Evolutionary conservation across 30 jellyfish, hydroid and myxozoan species (phyloP).

Genomic region (Clytia hemisphaerica): DNA sequence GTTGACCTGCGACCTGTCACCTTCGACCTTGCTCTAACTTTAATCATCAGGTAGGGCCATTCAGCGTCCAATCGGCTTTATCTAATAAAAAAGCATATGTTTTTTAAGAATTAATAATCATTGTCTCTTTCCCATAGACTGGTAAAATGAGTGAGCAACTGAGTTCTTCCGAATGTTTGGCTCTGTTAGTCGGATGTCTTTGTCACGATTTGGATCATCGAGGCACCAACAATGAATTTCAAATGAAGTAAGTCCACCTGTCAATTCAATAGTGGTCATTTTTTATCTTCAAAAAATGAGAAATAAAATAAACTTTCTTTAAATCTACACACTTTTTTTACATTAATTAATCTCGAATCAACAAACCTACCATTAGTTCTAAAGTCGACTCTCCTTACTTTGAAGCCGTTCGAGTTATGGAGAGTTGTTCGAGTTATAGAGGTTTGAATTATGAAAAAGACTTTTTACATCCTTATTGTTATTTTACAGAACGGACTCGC

Average conservation of each 20-base stretch:
- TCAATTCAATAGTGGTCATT: background rate
- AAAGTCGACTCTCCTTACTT: background rate
- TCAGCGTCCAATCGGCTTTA: background rate
- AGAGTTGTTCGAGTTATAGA: background rate
- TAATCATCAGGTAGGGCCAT: too few relatives aligned
- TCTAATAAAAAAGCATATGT: background rate
- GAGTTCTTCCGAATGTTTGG: slow-evolving; percentile 66
- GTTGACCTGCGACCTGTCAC: background rate
- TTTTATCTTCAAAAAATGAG: too few relatives aligned
- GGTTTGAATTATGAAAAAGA: too few relatives aligned
- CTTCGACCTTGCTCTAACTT: too few relatives aligned
- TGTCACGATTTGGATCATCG: slow-evolving; percentile 94
- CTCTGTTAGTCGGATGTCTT: slow-evolving; percentile 81
- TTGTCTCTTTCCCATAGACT: slow-evolving; percentile 31
- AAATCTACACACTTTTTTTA: too few relatives aligned
- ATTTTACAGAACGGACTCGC: slow-evolving; percentile 68
- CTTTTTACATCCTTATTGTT: background rate
- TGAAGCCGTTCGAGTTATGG: too few relatives aligned
- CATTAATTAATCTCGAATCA: background rate
- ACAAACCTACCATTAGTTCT: background rate
- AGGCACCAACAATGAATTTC: slow-evolving; percentile 91
- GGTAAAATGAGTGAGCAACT: slow-evolving; percentile 73
- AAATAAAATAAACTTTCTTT: too few relatives aligned
- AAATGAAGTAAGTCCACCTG: slow-evolving; percentile 57
- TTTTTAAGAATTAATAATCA: background rate